phyloP scores from a whole-genome alignment of 2,797 vertebrate species.

The Eospalax fontanierii region DNA sequence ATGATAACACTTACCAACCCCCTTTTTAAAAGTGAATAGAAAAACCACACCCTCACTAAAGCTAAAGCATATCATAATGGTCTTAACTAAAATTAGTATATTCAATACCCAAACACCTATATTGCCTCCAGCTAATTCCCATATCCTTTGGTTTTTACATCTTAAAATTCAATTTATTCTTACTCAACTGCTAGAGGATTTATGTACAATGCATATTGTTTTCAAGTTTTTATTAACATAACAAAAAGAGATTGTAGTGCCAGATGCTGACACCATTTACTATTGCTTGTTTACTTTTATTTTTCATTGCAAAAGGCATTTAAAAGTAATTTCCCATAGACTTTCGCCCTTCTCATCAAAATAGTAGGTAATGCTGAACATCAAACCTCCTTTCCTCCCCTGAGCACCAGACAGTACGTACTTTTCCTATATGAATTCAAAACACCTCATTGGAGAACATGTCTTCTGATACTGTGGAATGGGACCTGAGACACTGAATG shows the following conservation, averaged over 20 bases:
- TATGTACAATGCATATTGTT: neutral
- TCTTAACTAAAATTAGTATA: conserved; percentile 63
- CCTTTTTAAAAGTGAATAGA: conserved; percentile 50
- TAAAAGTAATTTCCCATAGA: conserved; percentile 54
- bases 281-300: conserved; percentile 52
- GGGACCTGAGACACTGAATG: conserved; percentile 38
- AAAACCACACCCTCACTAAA: conserved; percentile 58
- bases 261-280: conserved; percentile 67
- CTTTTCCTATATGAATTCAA: conserved; percentile 5
- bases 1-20: conserved; percentile 9
- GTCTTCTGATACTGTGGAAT: neutral
- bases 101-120: conserved; percentile 53
- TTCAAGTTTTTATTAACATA: conserved; percentile 73
- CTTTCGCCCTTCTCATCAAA: conserved; percentile 24
- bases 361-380: conserved; percentile 54
- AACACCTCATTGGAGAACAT: conserved; percentile 19
- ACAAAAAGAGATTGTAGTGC: conserved; percentile 60
- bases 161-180: conserved; percentile 58
- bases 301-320: conserved; percentile 28
- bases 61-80: conserved; percentile 6
- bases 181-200: neutral
- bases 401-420: conserved; percentile 33
- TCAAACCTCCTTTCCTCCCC: conserved; percentile 50
- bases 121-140: neutral
- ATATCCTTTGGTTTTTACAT: conserved; percentile 47